Evolutionary conservation across 1,140 invertebrate species (phyloP).

Genomic region (Cherax destructor): DNA sequence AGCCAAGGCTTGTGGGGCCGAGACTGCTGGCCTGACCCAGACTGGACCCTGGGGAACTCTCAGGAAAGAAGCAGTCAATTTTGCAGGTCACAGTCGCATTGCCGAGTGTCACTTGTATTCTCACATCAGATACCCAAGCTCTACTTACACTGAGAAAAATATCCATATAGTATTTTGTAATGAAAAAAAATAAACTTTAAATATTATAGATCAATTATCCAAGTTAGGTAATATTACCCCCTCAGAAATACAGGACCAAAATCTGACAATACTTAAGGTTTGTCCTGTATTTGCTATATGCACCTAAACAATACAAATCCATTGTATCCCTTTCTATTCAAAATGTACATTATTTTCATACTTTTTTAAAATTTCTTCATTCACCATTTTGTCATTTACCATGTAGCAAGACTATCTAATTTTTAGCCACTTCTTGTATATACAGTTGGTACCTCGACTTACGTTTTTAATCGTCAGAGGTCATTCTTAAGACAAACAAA

Average conservation of each 20-base stretch:
- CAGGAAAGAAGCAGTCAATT: slow-evolving; percentile 67
- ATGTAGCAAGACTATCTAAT: too few relatives aligned
- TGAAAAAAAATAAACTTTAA: background rate
- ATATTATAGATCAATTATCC: background rate
- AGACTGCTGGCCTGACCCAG: slow-evolving; percentile 75
- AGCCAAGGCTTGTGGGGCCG: slow-evolving; percentile 55
- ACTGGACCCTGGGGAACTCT: slow-evolving; percentile 76
- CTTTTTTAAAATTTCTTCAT: background rate
- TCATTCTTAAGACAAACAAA: too few relatives aligned
- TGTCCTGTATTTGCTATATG: too few relatives aligned
- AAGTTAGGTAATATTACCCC: background rate
- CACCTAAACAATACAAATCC: too few relatives aligned
- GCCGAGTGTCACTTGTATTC: background rate
- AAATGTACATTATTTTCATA: background rate
- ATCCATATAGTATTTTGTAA: background rate
- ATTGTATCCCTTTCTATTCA: too few relatives aligned
- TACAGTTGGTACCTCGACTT: too few relatives aligned
- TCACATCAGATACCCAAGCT: background rate
- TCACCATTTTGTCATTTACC: too few relatives aligned
- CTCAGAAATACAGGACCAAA: too few relatives aligned
- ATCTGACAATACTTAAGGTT: too few relatives aligned
- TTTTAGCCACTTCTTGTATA: background rate
- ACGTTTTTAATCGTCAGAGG: too few relatives aligned
- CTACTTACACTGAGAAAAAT: background rate
- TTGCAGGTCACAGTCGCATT: slow-evolving; percentile 43